phyloP scores from a whole-genome alignment of 2,888 invertebrate genomes.

The Pilophorus perplexus region DNA sequence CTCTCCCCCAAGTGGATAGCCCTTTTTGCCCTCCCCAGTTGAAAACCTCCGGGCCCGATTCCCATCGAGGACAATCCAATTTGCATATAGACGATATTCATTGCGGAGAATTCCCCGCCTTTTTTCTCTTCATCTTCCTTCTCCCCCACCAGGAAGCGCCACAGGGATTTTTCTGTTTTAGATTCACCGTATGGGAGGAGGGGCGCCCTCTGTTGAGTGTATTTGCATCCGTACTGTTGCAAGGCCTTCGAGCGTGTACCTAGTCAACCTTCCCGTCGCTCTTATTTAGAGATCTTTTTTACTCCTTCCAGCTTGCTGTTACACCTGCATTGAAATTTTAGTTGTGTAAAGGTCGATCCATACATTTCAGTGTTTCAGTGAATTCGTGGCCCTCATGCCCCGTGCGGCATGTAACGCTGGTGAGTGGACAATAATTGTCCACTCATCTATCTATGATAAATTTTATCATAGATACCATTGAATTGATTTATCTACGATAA shows the following conservation, averaged over 20 bases:
- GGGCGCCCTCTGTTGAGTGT: not conserved
- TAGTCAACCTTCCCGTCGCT: constrained; percentile 17
- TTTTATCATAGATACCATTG: no score
- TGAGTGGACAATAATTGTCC: no score
- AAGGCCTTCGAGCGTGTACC: constrained; percentile 1
- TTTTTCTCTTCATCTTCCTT: no score
- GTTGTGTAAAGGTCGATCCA: no score
- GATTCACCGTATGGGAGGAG: constrained; percentile 25
- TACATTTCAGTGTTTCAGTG: no score
- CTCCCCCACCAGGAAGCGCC: constrained; percentile 2
- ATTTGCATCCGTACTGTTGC: constrained; percentile 21
- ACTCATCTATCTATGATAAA: no score
- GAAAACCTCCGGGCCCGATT: constrained; percentile 25
- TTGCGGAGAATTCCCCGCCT: constrained; percentile 20
- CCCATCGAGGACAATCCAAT: constrained; percentile 40
- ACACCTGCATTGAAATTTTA: no score
- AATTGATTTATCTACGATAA: no score
- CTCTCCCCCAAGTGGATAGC: not conserved
- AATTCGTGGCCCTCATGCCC: no score
- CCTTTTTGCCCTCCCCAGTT: constrained; percentile 8
- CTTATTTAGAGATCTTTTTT: not conserved
- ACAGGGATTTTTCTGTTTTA: constrained; percentile 38
- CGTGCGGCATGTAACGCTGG: no score
- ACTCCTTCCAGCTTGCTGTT: no score
- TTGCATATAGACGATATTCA: constrained; percentile 43